Evolutionary conservation across 2,113 vertebrate genomes (phyloP), one percentile per base, ranked within the genome.

Genomic region (Peromyscus maniculatus): DNA sequence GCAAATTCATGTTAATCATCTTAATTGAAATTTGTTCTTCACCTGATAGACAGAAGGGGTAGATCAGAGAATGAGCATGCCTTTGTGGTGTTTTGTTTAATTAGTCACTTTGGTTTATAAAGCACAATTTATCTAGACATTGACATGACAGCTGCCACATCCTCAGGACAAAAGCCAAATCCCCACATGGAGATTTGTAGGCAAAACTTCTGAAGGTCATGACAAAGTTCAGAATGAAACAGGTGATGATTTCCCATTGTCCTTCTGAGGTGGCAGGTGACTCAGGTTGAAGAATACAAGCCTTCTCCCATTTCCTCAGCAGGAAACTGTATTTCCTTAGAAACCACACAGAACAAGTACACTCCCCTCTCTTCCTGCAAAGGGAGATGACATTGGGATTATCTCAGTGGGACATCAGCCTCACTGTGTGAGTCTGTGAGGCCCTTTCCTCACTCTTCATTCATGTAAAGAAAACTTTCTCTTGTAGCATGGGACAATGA

Each of bases 141-240:
- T 89, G 87, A 75, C 71, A 33, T 36, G 79, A 95, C 87, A 97
- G 75, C n/a, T 82, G 39, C 31, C 66, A 69, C 0, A 0, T n/a
- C 84, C 87, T 57, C 82, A 90, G 78, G 87, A 90, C 86, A 93
- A 89, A 87, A 16, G 62, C 72, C 39, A 89, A 84, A 95, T 84
- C 22, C 57, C 88, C 62, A 52, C 39, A 15, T 1, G 55, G 88
- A 94, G 57, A 24, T 89, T 22, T 46, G 49, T 12, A 83, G 46
- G 28, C 16, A 43, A 36, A 55, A 67, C 33, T 77, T 91, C 28
- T 43, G 12, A 98, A 97, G 79, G 94, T 96, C 80, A 67, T 3
- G 43, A 57, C 16, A 13, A 78, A 59, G 55, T 96, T 95, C 75
- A 49, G n/a, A 66, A 86, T 13, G 19, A 82, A 75, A 64, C n/a